Base-by-base conservation (phyloP, 2,113 vertebrate genomes). In the Lampris megalopsis region DNA sequence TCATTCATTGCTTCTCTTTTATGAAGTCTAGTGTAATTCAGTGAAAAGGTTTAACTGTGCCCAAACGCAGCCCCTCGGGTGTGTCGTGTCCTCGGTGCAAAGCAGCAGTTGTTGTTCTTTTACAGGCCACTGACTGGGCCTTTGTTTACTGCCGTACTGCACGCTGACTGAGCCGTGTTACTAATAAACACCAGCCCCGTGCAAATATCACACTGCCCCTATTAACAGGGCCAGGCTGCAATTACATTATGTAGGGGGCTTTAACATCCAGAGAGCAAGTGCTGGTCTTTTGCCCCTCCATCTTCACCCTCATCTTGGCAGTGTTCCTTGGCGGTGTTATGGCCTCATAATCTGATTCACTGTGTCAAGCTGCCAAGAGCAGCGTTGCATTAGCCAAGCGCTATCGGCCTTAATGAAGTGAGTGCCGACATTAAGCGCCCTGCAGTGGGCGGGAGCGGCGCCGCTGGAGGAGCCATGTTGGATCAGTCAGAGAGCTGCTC, bases 271-370 rank as follows among this genome's bases (percentile, higher is more conserved):
- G 71, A 68, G 76, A 77, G 80, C 81, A 5, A 68, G 77, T 59
- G 63, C 38, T 52, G 40, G 68, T 62, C 58, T 79, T 71, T 63
- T 43, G 84, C 85, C 78, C 80, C 84, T 90, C 77, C 77, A 24
- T 24, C 52, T 69, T 83, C 73, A 48, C 79, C 83, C 86, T 77
- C 82, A 24, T 24, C 24, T 24, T 24, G 24, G 24, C 24, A 42
- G 68, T 75, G 77, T 84, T 89, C 89, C 83, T 91, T 89, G 90
- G 89, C 91, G 50, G 75, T 60, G 48, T 77, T 71, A 75, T 71
- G 74, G 83, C 77, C 88, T 87, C 84, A 77, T 92, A 92, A 93
- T 92, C 91, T 88, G 88, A 91, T 92, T 92, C 88, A 90, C 87
- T 68, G 75, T 91, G 90, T 92, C 91, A 83, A 4, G 77, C 85